phyloP scores from a whole-genome alignment of 2,113 vertebrate genomes.

The Isichthys henryi region DNA sequence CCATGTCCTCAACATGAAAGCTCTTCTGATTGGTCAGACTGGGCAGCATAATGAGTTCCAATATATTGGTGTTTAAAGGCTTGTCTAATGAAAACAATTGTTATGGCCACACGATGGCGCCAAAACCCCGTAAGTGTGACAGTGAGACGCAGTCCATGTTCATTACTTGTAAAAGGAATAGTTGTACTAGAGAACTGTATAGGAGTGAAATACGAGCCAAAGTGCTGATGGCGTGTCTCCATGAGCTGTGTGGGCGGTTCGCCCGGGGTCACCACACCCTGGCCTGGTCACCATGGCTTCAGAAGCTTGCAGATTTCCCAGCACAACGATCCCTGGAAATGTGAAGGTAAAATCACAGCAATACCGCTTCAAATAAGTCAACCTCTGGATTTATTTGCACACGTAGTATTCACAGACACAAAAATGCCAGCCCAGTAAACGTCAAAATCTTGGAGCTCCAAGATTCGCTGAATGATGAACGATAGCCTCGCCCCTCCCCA shows the following conservation, averaged over 20 bases:
- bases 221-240: background rate
- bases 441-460: background rate
- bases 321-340: background rate
- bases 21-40: background rate
- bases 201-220: slow-evolving; percentile 15
- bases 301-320: background rate
- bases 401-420: background rate
- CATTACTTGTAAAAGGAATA: background rate
- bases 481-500: background rate
- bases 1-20: background rate
- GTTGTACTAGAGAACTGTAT: background rate
- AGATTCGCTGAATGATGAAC: background rate
- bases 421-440: background rate
- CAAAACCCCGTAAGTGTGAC: background rate
- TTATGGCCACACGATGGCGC: slow-evolving; percentile 14
- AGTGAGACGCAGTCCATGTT: background rate
- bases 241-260: background rate
- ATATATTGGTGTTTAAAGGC: background rate
- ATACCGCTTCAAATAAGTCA: background rate
- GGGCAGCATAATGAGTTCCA: background rate
- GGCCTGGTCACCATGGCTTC: background rate
- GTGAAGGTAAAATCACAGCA: background rate
- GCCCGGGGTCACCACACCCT: background rate
- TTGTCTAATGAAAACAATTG: background rate
- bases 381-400: background rate